Percentiles rank a stretch among this genome's conserved stretches.
phyloP scores from a whole-genome alignment of 2,797 vertebrate genomes.

The Lepilemur septentrionalis region DNA sequence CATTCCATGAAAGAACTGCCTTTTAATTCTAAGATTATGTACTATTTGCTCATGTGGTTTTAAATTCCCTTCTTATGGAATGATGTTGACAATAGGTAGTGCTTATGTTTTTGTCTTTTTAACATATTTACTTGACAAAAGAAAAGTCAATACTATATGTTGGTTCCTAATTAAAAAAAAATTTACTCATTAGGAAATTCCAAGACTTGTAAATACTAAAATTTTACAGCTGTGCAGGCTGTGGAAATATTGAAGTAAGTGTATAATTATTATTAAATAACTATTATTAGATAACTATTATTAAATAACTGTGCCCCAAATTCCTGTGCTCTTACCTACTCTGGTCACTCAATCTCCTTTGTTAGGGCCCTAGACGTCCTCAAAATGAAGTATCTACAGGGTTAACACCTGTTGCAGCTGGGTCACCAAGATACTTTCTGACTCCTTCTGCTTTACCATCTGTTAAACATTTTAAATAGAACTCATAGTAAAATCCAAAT shows the following conservation, averaged over 20 bases:
- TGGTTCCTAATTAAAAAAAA: background rate
- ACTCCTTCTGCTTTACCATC: background rate
- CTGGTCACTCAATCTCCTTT: background rate
- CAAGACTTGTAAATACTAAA: background rate
- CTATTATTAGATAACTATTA: background rate
- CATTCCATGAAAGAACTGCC: background rate
- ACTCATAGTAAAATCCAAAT: background rate
- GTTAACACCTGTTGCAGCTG: background rate
- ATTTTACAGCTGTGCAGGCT: background rate
- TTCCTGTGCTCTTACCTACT: background rate
- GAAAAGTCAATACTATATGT: background rate
- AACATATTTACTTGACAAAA: background rate
- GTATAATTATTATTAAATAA: background rate
- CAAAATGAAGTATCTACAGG: background rate
- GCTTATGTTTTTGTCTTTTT: background rate
- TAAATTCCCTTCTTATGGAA: background rate
- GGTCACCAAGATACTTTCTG: background rate
- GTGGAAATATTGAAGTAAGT: background rate
- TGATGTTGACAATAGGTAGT: background rate
- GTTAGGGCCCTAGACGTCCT: background rate
- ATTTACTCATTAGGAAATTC: background rate
- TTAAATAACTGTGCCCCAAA: background rate
- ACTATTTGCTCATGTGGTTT: background rate
- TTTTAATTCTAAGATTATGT: background rate
- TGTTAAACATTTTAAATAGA: slow-evolving; percentile 11